phyloP scores from a whole-genome alignment of 2,113 vertebrate species.

The Ahaetulla prasina region DNA sequence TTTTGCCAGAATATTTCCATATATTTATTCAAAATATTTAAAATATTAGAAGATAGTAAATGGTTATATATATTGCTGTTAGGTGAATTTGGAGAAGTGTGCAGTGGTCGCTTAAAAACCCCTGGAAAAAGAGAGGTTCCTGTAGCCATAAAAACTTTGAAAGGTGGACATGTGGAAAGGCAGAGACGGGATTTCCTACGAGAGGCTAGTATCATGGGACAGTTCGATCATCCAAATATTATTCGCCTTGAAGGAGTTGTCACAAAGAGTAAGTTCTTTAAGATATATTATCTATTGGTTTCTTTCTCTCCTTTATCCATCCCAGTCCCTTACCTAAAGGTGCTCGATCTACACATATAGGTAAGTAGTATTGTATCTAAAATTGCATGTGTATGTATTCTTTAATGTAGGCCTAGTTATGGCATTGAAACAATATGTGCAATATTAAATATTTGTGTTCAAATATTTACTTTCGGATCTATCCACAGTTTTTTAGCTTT shows the following conservation, averaged over 20 bases:
- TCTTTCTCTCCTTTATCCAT: not conserved
- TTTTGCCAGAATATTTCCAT: not conserved
- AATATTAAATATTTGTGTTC: not conserved
- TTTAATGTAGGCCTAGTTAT: not conserved
- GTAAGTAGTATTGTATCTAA: not conserved
- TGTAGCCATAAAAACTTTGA: constrained; percentile 93
- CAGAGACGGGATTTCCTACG: constrained; percentile 92
- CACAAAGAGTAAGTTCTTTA: constrained; percentile 86
- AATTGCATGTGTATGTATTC: not conserved
- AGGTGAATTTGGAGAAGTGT: constrained; percentile 97
- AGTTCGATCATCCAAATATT: constrained; percentile 94
- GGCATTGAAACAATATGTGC: not conserved
- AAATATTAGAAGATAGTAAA: not conserved
- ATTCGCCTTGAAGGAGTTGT: constrained; percentile 92
- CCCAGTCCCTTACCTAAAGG: not conserved
- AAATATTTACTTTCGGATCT: not conserved
- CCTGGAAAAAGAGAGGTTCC: constrained; percentile 93
- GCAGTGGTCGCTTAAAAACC: constrained; percentile 88
- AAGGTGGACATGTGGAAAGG: constrained; percentile 87
- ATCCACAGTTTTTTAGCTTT: not conserved
- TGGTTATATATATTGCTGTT: constrained; percentile 6
- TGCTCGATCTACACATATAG: not conserved
- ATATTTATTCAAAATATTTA: not conserved
- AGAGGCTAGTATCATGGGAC: constrained; percentile 95
- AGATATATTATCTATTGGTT: not conserved